Evolutionary conservation across 1,140 invertebrate genomes (phyloP), one percentile per base, ranked within the genome.

Genomic region (Bombus difficillimus): DNA sequence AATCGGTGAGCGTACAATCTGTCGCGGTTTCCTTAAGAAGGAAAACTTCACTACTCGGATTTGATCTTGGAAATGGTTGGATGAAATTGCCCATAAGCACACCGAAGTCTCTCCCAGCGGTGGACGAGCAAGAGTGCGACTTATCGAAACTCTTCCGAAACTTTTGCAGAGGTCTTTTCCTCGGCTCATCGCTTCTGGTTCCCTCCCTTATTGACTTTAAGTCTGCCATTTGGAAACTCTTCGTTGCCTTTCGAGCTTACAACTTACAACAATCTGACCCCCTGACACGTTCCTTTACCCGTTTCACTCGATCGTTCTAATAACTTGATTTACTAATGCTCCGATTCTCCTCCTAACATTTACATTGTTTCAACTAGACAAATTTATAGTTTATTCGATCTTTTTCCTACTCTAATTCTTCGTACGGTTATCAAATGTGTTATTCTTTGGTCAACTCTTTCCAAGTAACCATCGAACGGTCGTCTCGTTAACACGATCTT

Each of bases 131-230:
- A 59, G 81, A 78, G 84, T 80, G 87, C 88, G 87, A 90, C 89
- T 91, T 90, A 90, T 91, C 89, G 89, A 90, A 90, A 91, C 86
- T 90, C 87, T 90, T 89, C 80, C 69, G 80, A 86, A 89, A 89
- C 75, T 89, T 89, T 83, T 69, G 74, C 74, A 86, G 75, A 86
- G 88, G 80, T 89, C 88, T 86, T 89, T 88, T 86, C 84, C 84
- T 74, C 83, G 88, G 84, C 88, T 89, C 87, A 89, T 89, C 88
- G 81, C 88, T 78, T 89, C 72, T 43, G 80, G 37, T 86, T 86
- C 86, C 86, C 82, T 83, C 81, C 86, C 91, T 93, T 93, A 93
- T 93, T 92, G 92, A 93, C 92, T 92, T 92, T 91, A 91, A 91
- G 91, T 75, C 78, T 41, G 74, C 85, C 85, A 81, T 83, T 86